phyloP scores from a whole-genome alignment of 2,888 invertebrate genomes.

The Parnassius smintheus region DNA sequence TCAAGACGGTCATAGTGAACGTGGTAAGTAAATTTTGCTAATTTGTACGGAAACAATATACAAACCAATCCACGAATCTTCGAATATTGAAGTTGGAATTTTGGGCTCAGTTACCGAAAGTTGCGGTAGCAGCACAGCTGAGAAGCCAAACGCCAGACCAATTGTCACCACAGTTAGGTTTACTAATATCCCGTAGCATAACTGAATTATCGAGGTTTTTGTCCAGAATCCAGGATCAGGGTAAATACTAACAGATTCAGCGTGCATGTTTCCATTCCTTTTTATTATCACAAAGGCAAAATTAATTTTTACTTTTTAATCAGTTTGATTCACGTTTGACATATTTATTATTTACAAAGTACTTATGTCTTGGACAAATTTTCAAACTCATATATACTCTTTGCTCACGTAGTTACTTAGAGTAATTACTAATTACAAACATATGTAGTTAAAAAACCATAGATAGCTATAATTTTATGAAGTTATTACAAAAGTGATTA shows the following conservation, averaged over 20 bases:
- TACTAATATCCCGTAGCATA: slow-evolving; percentile 56
- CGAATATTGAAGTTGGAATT: slow-evolving; percentile 60
- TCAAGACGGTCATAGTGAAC: too few species aligned
- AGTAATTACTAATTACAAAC: too few species aligned
- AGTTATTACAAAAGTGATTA: too few species aligned
- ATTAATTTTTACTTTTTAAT: neutral
- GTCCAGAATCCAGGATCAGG: slow-evolving; percentile 52
- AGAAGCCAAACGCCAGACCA: slow-evolving; percentile 82
- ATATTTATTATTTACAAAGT: too few species aligned
- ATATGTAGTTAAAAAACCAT: too few species aligned
- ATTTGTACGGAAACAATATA: slow-evolving; percentile 11
- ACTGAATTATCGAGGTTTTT: slow-evolving; percentile 50
- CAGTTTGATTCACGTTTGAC: too few species aligned
- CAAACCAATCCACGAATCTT: slow-evolving; percentile 84
- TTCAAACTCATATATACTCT: too few species aligned
- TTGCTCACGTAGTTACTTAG: too few species aligned
- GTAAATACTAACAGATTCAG: slow-evolving; percentile 23
- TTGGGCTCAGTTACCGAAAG: slow-evolving; percentile 57
- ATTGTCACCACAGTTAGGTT: slow-evolving; percentile 81
- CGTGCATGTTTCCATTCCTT: slow-evolving; percentile 11
- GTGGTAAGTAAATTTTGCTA: too few species aligned
- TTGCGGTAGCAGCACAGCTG: slow-evolving; percentile 82
- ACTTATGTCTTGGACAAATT: too few species aligned
- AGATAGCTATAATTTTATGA: too few species aligned
- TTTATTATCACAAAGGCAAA: neutral